Evolutionary conservation across 2,113 vertebrate species (phyloP).

Genomic region (Corapipo altera): DNA sequence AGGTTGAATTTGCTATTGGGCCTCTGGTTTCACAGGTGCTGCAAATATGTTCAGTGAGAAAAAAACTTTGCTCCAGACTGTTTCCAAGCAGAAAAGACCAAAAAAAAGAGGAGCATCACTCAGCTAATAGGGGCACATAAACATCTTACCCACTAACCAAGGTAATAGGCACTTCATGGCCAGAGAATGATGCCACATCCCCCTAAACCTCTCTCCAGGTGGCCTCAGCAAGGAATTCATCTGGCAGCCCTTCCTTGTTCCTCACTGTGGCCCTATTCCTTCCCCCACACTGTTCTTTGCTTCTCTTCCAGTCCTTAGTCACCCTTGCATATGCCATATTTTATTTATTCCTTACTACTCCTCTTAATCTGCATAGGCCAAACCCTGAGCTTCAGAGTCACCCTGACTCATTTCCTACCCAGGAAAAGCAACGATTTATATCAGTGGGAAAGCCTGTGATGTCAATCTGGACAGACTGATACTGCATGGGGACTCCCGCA

Average conservation of each 20-base stretch:
- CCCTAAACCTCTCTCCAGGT: neutral
- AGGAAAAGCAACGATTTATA: conserved; percentile 2
- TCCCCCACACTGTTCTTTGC: neutral
- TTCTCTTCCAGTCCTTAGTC: conserved; percentile 13
- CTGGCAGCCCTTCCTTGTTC: neutral
- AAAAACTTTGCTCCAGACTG: neutral
- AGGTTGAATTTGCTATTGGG: neutral
- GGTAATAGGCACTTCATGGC: neutral
- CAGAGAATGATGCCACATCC: neutral
- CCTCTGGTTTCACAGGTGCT: neutral
- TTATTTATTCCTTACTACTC: conserved; percentile 25
- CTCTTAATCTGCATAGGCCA: conserved; percentile 40
- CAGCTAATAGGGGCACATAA: neutral
- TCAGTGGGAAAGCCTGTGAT: conserved; percentile 39
- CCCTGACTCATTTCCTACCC: conserved; percentile 56
- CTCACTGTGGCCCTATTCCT: neutral
- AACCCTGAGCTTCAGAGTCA: neutral
- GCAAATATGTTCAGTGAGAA: neutral
- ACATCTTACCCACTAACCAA: neutral
- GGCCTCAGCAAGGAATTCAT: neutral
- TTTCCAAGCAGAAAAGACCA: neutral
- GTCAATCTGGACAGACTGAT: conserved; percentile 24
- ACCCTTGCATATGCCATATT: neutral
- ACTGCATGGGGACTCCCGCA: neutral
- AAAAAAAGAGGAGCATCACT: neutral